Conservation (phyloP, 2,113 vertebrate genomes). For the Sorex fumeus region DNA sequence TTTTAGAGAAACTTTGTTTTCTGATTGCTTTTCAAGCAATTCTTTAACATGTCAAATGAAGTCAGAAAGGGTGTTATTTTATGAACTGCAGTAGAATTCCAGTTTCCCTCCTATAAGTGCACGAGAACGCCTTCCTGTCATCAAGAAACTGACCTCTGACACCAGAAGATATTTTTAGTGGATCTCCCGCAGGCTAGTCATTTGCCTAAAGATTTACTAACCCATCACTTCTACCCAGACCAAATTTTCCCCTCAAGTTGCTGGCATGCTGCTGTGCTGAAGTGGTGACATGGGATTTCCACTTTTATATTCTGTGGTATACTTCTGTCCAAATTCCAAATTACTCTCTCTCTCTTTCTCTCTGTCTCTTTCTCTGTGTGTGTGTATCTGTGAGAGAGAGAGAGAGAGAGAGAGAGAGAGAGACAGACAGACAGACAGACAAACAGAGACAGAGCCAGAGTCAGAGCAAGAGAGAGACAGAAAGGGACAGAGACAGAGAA, state of each 20-base stretch:
- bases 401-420: background rate
- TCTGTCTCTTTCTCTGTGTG: background rate
- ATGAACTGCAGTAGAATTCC: background rate
- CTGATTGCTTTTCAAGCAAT: background rate
- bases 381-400: background rate
- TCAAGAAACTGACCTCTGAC: slow-evolving; percentile 33
- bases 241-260: slow-evolving; percentile 34
- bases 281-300: slow-evolving; percentile 53
- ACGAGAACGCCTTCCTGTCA: background rate
- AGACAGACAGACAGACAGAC: too few relatives aligned
- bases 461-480: background rate
- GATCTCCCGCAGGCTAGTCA: background rate
- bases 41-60: too few relatives aligned
- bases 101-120: background rate
- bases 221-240: background rate
- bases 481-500: background rate
- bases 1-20: background rate
- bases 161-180: background rate
- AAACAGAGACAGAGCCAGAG: too few relatives aligned
- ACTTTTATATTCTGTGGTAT: slow-evolving; percentile 26
- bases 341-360: background rate
- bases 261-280: slow-evolving; percentile 25
- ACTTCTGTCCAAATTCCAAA: background rate
- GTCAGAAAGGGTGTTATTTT: background rate
- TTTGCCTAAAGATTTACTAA: slow-evolving; percentile 28